These are phyloP conservation scores for Dasypus novemcinctus DNA, from an alignment of 2,113 vertebrate genomes.

Conservation along the genomic window DNA sequence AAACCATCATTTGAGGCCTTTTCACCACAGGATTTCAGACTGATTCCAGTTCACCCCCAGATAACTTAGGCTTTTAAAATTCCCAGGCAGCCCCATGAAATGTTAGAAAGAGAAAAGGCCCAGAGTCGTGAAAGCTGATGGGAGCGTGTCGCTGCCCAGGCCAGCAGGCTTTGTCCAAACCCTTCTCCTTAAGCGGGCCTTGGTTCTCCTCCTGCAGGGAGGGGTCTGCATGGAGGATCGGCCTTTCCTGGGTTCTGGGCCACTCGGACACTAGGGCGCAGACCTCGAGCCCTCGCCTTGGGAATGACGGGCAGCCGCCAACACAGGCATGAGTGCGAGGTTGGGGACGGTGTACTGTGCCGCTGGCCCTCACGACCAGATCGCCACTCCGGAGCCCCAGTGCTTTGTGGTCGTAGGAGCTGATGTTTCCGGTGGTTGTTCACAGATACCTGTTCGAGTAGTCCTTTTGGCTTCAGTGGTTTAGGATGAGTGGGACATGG, in stretches of 20 bases:
- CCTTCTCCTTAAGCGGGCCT: background rate
- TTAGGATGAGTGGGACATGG: background rate
- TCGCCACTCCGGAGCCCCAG: background rate
- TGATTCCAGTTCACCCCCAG: accelerated
- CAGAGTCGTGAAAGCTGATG: background rate
- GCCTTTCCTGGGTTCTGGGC: background rate
- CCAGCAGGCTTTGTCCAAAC: background rate
- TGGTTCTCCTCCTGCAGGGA: too few relatives aligned
- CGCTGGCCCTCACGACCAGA: background rate
- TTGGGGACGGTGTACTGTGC: background rate
- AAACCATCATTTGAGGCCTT: too few relatives aligned
- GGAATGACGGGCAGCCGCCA: too few relatives aligned
- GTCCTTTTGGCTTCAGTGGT: accelerated
- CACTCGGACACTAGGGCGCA: background rate
- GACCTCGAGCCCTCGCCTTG: background rate
- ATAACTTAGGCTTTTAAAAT: background rate
- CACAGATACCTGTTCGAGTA: background rate
- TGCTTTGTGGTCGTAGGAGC: background rate
- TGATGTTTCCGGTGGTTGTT: background rate
- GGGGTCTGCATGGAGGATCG: accelerated
- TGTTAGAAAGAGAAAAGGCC: background rate
- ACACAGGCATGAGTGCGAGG: background rate
- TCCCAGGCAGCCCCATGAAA: too few relatives aligned
- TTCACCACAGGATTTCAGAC: background rate
- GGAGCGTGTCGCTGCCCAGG: background rate